These are phyloP conservation scores for Parazoanthus atlanticus DNA, from an alignment of 92 coral and sea anemone genomes.

Conservation along the genomic window DNA sequence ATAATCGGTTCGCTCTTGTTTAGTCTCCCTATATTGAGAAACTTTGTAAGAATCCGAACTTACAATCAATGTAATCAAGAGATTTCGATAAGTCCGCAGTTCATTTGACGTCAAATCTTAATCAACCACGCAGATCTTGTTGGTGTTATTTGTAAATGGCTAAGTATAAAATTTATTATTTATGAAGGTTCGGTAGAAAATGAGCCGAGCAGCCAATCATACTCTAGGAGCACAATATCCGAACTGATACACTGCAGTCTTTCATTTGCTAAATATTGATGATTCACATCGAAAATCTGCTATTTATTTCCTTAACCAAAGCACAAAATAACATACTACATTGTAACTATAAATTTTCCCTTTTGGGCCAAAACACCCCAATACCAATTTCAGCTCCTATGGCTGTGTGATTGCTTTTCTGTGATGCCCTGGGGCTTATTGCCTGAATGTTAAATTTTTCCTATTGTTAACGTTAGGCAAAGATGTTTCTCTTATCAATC, in stretches of 20 bases:
- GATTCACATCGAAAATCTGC: neutral
- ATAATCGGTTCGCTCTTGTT: neutral
- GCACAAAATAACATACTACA: neutral
- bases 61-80: neutral
- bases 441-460: neutral
- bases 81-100: neutral
- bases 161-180: too few relatives aligned
- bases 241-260: neutral
- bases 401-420: neutral
- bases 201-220: neutral
- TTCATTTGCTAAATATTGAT: too few relatives aligned
- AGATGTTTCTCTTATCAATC: neutral
- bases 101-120: neutral
- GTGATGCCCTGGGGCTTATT: neutral
- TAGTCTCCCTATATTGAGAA: neutral
- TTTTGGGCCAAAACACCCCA: neutral
- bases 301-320: neutral
- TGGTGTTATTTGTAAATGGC: neutral
- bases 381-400: neutral
- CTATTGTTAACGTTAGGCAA: neutral
- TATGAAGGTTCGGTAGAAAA: too few relatives aligned
- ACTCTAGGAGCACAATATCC: too few relatives aligned
- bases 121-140: neutral
- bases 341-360: neutral
- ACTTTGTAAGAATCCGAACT: neutral